Evolutionary conservation across 2,113 vertebrate species (phyloP), one percentile per base, ranked within the genome.

Genomic region (Cervus canadensis): DNA sequence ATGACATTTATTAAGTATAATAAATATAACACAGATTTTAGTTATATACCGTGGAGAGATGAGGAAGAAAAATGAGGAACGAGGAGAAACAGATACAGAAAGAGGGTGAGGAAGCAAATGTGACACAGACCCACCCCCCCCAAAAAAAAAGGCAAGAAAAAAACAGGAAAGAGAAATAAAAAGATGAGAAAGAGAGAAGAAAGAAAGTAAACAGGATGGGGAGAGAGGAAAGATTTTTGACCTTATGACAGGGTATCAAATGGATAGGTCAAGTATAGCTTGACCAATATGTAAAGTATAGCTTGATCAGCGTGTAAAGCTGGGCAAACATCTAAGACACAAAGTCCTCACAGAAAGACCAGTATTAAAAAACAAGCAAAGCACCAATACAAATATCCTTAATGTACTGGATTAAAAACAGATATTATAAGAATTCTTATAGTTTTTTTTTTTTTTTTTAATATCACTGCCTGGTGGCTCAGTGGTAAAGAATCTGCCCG

Each of bases 361-460:
- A 78, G 89, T 56, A 57, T 60, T 89, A 62, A 33, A 71, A 57
- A 33, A 5, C 14, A 91, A 83, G 52, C 59, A 52, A 74, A 87
- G 26, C 52, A 30, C 25, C 57, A 87, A 26, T 17, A 81, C 10
- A 90, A 56, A 95, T 89, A 86, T 91, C 25, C 17, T 85, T 48
- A 94, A 94, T 52, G 33, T 4, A 23, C 10, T 19, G 11, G 5
- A 67, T 79, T 67, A 92, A 89, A 91, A 91, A 43, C 45, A 89
- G 36, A 45, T 54, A 82, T 40, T 62, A 40, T 26, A 48, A 76
- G 7, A 79, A 96, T 79, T 85, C 40, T 90, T 74, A 67, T 28
- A 10, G 0, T 0, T 67, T n/a, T n/a, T 40, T 40, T 12, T 6
- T 6, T 57, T 6, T 23, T 57, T 23, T 57, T 21, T 2, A 21